Conservation (phyloP, 2,113 vertebrate species). For the Bostrychus sinensis region DNA sequence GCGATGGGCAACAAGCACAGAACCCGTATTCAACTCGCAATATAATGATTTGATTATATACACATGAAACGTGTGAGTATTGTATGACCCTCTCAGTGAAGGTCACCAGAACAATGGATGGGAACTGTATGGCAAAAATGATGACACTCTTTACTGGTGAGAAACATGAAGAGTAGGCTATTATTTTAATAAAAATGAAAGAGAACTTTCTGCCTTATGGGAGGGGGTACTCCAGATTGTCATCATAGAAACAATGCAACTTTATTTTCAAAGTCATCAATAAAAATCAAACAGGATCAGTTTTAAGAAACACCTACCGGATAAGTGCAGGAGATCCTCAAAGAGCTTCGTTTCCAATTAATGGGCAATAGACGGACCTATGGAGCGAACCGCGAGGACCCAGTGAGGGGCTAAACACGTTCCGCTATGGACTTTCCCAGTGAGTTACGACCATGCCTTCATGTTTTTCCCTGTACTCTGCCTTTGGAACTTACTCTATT, state of each 20-base stretch:
- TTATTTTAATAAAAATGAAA: slow-evolving; percentile 76
- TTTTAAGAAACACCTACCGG: slow-evolving; percentile 80
- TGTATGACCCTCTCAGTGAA: slow-evolving; percentile 11
- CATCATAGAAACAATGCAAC: slow-evolving; percentile 75
- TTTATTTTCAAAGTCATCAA: slow-evolving; percentile 78
- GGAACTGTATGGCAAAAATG: slow-evolving; percentile 43
- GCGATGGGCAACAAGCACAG: neutral
- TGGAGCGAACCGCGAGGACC: slow-evolving; percentile 71
- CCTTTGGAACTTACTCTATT: slow-evolving; percentile 44
- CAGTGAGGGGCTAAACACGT: slow-evolving; percentile 71
- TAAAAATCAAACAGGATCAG: slow-evolving; percentile 71
- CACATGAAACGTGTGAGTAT: too few species aligned
- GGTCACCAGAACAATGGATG: slow-evolving; percentile 52
- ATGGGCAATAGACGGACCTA: slow-evolving; percentile 76
- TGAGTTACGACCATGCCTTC: slow-evolving; percentile 75
- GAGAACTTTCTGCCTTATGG: slow-evolving; percentile 66
- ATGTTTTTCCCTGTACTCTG: slow-evolving; percentile 35
- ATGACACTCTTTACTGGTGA: slow-evolving; percentile 60
- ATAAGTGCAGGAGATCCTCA: slow-evolving; percentile 80
- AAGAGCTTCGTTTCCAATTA: slow-evolving; percentile 81
- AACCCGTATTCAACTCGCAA: neutral
- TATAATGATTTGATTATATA: neutral
- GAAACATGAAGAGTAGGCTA: slow-evolving; percentile 57
- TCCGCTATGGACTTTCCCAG: slow-evolving; percentile 79
- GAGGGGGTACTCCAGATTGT: slow-evolving; percentile 71